These are phyloP conservation scores for Lasiurus cinereus DNA, from an alignment of 2,113 vertebrate species.

Conservation along the genomic window DNA sequence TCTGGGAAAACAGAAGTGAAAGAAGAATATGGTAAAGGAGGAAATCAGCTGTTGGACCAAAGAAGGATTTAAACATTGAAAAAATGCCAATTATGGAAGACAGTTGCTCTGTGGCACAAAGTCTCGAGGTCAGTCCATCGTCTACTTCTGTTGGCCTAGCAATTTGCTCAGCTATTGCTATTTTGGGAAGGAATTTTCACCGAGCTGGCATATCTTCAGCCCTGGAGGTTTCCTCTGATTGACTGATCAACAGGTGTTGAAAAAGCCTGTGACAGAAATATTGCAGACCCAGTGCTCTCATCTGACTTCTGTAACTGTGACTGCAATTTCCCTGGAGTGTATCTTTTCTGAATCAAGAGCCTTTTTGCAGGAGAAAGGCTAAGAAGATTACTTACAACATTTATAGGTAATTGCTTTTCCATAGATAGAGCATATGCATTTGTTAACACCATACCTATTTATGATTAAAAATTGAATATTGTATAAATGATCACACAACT, in stretches of 20 bases:
- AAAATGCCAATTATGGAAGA: conserved; percentile 43
- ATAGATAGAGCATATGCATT: neutral
- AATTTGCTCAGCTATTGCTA: conserved; percentile 81
- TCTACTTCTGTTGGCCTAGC: conserved; percentile 76
- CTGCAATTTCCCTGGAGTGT: conserved; percentile 13
- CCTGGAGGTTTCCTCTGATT: conserved; percentile 86
- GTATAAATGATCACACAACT: neutral
- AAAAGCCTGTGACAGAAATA: conserved; percentile 87
- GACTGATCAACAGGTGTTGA: conserved; percentile 86
- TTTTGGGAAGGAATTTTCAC: conserved; percentile 89
- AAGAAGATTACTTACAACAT: neutral
- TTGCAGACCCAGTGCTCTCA: conserved; percentile 76
- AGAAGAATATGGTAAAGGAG: conserved; percentile 80
- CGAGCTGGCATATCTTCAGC: conserved; percentile 82
- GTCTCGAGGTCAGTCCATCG: conserved; percentile 75
- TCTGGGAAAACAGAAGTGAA: conserved; percentile 70
- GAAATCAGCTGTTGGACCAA: conserved; percentile 80
- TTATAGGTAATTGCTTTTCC: neutral
- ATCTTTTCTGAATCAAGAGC: conserved; percentile 54
- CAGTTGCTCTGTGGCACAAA: conserved; percentile 75
- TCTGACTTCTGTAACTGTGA: conserved; percentile 59
- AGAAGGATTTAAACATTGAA: conserved; percentile 69
- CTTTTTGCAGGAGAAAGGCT: conserved; percentile 45
- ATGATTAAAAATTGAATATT: neutral
- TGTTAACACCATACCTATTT: neutral